These are phyloP conservation scores for Aleadryas rufinucha DNA, from an alignment of 2,113 vertebrate genomes.

Conservation along the genomic window DNA sequence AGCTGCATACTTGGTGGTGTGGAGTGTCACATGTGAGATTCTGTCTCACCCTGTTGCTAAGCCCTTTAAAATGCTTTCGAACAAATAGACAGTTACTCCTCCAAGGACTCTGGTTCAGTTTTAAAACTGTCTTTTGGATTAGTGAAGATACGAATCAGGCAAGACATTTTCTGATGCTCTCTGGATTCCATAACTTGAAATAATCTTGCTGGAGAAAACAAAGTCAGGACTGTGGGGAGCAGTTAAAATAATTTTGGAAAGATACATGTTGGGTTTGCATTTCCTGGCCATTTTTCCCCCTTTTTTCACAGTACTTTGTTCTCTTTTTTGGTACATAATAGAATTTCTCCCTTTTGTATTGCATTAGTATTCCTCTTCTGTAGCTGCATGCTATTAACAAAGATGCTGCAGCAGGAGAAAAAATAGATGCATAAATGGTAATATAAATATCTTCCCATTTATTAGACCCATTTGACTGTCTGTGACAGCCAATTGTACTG, in stretches of 20 bases:
- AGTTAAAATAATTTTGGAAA: not conserved
- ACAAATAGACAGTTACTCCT: not conserved
- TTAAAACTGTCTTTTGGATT: not conserved
- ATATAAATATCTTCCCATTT: not conserved
- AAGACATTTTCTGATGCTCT: not conserved
- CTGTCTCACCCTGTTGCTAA: not conserved
- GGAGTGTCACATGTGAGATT: not conserved
- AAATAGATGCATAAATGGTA: not conserved
- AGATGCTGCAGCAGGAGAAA: not conserved
- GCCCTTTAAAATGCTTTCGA: not conserved
- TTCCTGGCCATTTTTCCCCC: not conserved
- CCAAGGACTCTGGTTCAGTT: not conserved
- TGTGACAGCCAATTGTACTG: not conserved
- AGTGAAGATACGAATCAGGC: not conserved
- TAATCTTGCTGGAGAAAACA: not conserved
- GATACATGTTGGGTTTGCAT: not conserved
- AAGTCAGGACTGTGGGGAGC: not conserved
- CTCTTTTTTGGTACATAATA: not conserved
- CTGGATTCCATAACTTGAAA: constrained; percentile 19
- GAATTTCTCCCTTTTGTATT: not conserved
- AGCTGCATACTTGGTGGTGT: not conserved
- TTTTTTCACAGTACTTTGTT: not conserved
- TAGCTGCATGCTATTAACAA: not conserved
- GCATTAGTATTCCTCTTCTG: not conserved
- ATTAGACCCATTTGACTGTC: not conserved